Conservation (phyloP, 2,113 vertebrate genomes). For the Pogona vitticeps region DNA sequence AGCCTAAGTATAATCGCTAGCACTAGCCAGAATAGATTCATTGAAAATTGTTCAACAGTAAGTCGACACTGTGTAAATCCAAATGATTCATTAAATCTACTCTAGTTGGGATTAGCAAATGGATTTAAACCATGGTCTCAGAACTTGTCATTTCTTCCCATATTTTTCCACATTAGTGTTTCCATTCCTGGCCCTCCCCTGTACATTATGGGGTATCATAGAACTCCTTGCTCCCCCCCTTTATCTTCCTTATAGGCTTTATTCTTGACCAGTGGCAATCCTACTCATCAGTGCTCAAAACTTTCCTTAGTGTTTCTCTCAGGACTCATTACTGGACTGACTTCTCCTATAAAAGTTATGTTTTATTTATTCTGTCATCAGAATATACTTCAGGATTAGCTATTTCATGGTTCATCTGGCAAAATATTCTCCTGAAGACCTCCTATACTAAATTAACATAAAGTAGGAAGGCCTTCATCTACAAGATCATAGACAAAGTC, state of each 20-base stretch:
- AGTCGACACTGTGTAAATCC: no score
- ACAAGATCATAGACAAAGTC: conserved; percentile 40
- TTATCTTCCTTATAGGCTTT: not conserved
- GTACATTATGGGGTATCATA: no score
- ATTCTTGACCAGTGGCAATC: not conserved
- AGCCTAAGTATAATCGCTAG: no score
- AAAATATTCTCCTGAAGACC: not conserved
- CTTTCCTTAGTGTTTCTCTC: not conserved
- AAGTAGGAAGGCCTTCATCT: conserved; percentile 25
- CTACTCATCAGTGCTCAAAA: not conserved
- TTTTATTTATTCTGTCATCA: not conserved
- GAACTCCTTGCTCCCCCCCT: not conserved
- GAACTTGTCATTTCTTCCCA: no score
- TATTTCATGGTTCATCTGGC: not conserved
- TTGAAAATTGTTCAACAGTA: no score
- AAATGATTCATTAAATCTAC: no score
- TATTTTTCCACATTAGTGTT: not conserved
- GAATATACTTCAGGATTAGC: not conserved
- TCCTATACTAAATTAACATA: conserved; percentile 8
- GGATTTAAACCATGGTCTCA: no score
- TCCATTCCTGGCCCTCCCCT: not conserved
- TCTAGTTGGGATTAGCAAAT: no score
- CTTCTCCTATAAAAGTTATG: not conserved
- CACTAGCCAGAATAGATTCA: no score
- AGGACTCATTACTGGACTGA: not conserved